These are phyloP conservation scores for Enteromius radiatus DNA, from an alignment of 2,797 vertebrate species.

Conservation along the genomic window DNA sequence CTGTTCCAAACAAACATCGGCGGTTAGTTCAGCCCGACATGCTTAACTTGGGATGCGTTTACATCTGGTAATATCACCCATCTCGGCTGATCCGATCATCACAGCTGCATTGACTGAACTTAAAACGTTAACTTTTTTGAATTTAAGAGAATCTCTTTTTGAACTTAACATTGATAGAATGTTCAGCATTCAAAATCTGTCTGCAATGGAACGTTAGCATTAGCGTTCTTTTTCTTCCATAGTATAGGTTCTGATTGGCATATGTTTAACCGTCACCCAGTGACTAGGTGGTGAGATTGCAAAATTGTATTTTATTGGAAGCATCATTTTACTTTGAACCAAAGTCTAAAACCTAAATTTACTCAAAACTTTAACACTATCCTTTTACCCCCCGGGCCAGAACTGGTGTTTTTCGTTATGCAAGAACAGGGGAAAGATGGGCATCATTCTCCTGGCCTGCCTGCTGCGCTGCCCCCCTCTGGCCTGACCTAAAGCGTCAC, in stretches of 20 bases:
- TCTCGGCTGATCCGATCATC: neutral
- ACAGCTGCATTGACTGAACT: neutral
- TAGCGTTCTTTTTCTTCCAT: neutral
- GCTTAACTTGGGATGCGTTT: neutral
- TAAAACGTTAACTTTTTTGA: neutral
- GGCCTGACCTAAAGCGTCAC: slow-evolving; percentile 23
- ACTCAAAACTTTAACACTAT: neutral
- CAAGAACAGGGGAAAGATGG: neutral
- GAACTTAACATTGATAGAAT: neutral
- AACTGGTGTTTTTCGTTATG: slow-evolving; percentile 31
- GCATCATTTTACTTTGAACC: too few relatives aligned
- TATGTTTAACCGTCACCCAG: neutral
- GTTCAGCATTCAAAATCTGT: neutral
- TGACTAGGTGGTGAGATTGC: neutral
- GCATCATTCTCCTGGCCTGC: neutral
- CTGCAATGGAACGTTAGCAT: too few relatives aligned
- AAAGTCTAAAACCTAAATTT: neutral
- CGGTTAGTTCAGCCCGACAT: neutral
- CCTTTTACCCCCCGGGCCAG: neutral
- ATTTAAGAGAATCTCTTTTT: neutral
- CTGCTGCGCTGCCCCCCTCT: slow-evolving; percentile 12
- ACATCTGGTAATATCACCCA: neutral
- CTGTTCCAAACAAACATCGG: neutral
- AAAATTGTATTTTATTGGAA: neutral
- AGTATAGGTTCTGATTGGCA: neutral